phyloP scores from a whole-genome alignment of 2,888 invertebrate genomes.

The Electrophaes corylata region DNA sequence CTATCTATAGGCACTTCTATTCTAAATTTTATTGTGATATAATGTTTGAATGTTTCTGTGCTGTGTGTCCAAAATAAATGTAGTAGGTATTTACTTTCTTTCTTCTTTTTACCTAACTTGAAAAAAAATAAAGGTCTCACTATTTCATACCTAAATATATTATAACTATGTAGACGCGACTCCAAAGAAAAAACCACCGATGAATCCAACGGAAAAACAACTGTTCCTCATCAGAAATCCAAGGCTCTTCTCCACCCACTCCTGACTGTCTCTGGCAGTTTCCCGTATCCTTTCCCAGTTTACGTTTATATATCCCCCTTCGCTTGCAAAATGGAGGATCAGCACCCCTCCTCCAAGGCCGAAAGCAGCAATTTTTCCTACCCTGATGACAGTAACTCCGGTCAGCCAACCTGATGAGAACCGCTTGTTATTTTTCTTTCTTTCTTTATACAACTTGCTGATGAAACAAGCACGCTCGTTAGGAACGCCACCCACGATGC shows the following conservation, averaged over 20 bases:
- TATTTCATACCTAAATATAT: constrained; percentile 22
- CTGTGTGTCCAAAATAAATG: too few relatives aligned
- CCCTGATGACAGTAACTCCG: constrained; percentile 90
- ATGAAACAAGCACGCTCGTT: too few relatives aligned
- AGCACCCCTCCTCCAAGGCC: constrained; percentile 95
- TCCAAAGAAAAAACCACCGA: constrained; percentile 94
- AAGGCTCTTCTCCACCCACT: constrained; percentile 88
- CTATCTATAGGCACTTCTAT: too few relatives aligned
- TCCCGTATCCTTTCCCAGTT: constrained; percentile 94
- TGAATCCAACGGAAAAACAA: constrained; percentile 90
- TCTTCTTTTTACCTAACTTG: too few relatives aligned
- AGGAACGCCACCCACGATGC: too few relatives aligned
- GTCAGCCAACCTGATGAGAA: constrained; percentile 83
- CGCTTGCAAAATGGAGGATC: constrained; percentile 93
- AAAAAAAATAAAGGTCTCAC: neutral
- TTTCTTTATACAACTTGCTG: too few relatives aligned
- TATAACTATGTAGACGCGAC: constrained; percentile 82
- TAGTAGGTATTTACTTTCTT: too few relatives aligned
- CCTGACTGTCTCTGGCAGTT: constrained; percentile 89
- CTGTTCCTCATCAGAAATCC: constrained; percentile 86
- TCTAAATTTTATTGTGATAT: too few relatives aligned
- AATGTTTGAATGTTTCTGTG: too few relatives aligned
- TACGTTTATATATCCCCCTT: constrained; percentile 93
- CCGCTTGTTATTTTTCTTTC: neutral
- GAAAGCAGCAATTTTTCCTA: constrained; percentile 94